phyloP scores from a whole-genome alignment of 2,888 invertebrate species.

The Alloplasta piceator region DNA sequence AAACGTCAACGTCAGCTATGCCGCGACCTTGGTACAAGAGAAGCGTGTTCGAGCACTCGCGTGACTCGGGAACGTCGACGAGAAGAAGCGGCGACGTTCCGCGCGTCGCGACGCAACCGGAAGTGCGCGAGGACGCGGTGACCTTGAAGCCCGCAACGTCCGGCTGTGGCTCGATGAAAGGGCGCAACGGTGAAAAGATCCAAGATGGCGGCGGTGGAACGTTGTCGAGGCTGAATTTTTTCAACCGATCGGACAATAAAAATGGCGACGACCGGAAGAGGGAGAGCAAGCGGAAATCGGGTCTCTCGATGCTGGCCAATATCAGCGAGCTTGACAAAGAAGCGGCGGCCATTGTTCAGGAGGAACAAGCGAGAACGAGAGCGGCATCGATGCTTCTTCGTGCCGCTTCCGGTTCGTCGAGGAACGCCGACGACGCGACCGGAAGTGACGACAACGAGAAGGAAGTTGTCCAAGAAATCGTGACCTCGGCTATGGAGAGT shows the following conservation, averaged over 20 bases:
- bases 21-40: constrained; percentile 89
- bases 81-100: constrained; percentile 70
- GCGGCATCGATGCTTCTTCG: constrained; percentile 76
- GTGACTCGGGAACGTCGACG: constrained; percentile 70
- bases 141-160: not conserved
- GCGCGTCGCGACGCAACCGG: constrained; percentile 64
- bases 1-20: constrained; percentile 72
- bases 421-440: constrained; percentile 63
- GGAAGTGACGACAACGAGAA: constrained; percentile 70
- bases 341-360: constrained; percentile 89
- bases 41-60: constrained; percentile 82
- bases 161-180: constrained; percentile 1
- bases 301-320: constrained; percentile 88
- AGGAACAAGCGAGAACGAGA: constrained; percentile 82
- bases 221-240: constrained; percentile 84
- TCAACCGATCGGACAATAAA: constrained; percentile 73
- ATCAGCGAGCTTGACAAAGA: constrained; percentile 92
- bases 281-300: constrained; percentile 85
- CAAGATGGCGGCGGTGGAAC: constrained; percentile 81
- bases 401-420: constrained; percentile 35
- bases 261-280: constrained; percentile 75
- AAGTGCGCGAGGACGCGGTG: constrained; percentile 5
- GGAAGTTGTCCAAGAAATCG: constrained; percentile 75
- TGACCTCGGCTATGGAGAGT: constrained; percentile 76
- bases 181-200: constrained; percentile 35